Percentiles rank a stretch among this genome's conserved stretches.
Evolutionary conservation across 2,113 vertebrate genomes (phyloP).

Genomic region (Calidris pugnax): DNA sequence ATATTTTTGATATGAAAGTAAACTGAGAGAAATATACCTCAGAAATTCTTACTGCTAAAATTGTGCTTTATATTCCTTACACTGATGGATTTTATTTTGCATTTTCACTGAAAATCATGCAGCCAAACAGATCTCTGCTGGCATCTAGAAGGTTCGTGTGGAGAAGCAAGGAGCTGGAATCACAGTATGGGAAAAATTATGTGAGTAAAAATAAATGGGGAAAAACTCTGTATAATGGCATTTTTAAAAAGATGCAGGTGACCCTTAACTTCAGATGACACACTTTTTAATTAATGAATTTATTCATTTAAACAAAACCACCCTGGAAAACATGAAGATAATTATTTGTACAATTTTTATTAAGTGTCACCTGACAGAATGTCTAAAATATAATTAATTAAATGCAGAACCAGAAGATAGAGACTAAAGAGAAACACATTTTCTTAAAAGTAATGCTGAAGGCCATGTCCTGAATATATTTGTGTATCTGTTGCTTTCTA

Average conservation of each 20-base stretch:
- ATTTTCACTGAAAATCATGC: neutral
- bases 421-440: neutral
- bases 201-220: constrained; percentile 4
- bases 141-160: neutral
- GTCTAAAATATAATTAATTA: neutral
- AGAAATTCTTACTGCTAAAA: neutral
- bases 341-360: neutral
- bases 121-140: neutral
- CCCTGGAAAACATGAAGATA: neutral
- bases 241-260: constrained; percentile 54
- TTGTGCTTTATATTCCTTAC: neutral
- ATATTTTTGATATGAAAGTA: neutral
- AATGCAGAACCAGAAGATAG: neutral
- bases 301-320: neutral
- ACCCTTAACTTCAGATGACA: neutral
- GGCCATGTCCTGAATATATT: neutral
- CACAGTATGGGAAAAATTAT: constrained; percentile 18
- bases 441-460: neutral
- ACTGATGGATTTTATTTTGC: neutral
- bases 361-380: neutral
- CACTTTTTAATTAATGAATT: neutral
- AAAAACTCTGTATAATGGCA: neutral
- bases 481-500: neutral
- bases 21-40: neutral
- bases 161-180: neutral